A percentile compares a stretch with the other conserved stretches of the same genome.
These are phyloP conservation scores for Podargus strigoides DNA, from an alignment of 2,797 vertebrate genomes.

Conservation along the genomic window DNA sequence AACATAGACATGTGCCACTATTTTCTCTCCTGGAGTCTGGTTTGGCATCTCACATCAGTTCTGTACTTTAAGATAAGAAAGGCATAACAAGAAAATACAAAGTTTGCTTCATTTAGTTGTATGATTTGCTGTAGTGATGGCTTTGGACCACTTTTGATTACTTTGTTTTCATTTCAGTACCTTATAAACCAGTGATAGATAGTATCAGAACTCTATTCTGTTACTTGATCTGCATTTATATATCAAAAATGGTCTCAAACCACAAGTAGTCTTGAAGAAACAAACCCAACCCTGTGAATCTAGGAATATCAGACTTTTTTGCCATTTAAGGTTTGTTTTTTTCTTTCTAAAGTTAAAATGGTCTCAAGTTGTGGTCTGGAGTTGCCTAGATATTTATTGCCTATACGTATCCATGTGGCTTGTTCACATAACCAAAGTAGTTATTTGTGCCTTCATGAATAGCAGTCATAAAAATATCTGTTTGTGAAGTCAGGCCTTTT, in stretches of 20 bases:
- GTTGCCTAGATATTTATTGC: not conserved
- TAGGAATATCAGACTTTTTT: not conserved
- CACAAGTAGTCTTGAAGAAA: not conserved
- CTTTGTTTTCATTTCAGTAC: not conserved
- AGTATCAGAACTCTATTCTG: not conserved
- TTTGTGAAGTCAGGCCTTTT: constrained; percentile 24
- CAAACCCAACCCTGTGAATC: not conserved
- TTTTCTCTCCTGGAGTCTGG: not conserved
- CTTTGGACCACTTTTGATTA: not conserved
- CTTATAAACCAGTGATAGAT: not conserved
- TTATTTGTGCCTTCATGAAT: constrained; percentile 25
- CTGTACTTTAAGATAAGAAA: not conserved
- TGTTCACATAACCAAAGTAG: constrained; percentile 3
- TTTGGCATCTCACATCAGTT: not conserved
- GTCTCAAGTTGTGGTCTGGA: constrained; percentile 1
- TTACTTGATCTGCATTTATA: not conserved
- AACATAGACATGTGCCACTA: too few species aligned
- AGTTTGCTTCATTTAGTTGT: not conserved
- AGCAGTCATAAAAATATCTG: constrained; percentile 44
- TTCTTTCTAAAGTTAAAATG: constrained; percentile 19
- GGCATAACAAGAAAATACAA: not conserved
- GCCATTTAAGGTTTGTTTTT: constrained; percentile 46
- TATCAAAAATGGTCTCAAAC: not conserved
- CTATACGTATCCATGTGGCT: not conserved
- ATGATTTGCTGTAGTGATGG: not conserved